Evolutionary conservation across 2,113 vertebrate species (phyloP).

Genomic region (Gallinago jamesoni): DNA sequence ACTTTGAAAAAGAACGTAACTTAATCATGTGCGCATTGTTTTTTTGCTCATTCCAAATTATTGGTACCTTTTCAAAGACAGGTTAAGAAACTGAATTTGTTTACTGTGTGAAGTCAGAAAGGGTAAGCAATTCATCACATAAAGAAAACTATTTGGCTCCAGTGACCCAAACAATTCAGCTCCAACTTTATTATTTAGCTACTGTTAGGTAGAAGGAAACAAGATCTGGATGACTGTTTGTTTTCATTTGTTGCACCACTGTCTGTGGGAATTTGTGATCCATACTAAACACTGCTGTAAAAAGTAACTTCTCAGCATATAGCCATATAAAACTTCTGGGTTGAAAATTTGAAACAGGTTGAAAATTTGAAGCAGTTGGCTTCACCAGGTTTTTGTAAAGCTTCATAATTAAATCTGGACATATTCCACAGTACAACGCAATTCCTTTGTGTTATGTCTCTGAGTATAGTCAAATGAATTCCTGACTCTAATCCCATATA

Average conservation of each 20-base stretch:
- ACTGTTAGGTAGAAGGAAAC: neutral
- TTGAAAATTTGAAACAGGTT: neutral
- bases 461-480: neutral
- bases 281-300: neutral
- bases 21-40: neutral
- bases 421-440: neutral
- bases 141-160: neutral
- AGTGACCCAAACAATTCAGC: neutral
- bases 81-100: neutral
- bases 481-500: neutral
- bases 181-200: neutral
- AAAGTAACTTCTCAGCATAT: neutral
- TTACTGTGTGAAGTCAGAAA: neutral
- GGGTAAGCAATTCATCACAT: neutral
- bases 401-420: neutral
- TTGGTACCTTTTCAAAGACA: neutral
- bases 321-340: neutral
- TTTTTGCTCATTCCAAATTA: neutral
- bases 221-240: neutral
- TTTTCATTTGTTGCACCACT: neutral
- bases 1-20: neutral
- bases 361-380: neutral
- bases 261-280: neutral
- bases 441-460: neutral
- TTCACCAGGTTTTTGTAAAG: neutral